Conservation (phyloP, 2,797 vertebrate species). For the Centroberyx gerrardi region DNA sequence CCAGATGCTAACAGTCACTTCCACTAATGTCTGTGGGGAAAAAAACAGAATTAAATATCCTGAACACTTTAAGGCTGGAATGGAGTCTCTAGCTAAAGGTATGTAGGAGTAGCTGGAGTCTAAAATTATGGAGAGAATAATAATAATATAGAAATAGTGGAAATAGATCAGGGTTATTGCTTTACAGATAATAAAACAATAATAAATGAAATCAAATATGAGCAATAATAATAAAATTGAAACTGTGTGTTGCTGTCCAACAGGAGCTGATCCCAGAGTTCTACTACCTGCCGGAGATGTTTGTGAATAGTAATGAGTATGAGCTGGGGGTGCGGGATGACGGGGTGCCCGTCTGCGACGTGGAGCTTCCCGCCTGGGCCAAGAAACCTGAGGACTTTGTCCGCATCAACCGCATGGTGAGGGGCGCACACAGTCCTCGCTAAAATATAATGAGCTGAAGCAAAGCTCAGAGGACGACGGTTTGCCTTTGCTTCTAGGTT, state of each 20-base stretch:
- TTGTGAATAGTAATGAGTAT: conserved; percentile 96
- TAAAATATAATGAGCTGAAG: not conserved
- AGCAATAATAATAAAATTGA: not conserved
- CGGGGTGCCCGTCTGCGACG: conserved; percentile 90
- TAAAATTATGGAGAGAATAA: too few species aligned
- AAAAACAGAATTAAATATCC: too few species aligned
- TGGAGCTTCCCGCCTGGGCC: conserved; percentile 96
- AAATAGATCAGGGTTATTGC: too few species aligned
- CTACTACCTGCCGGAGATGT: conserved; percentile 99
- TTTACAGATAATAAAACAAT: not conserved
- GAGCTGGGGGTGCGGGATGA: conserved; percentile 94
- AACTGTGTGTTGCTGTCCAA: not conserved
- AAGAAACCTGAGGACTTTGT: conserved; percentile 99
- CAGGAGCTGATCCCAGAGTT: conserved; percentile 98
- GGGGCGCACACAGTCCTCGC: conserved; percentile 35
- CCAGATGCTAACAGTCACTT: too few species aligned
- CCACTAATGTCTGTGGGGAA: too few species aligned
- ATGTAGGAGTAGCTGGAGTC: too few species aligned
- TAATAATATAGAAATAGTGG: too few species aligned
- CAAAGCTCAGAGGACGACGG: too few species aligned
- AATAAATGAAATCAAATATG: not conserved
- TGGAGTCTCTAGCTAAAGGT: too few species aligned
- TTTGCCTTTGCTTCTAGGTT: not conserved
- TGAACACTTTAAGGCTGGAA: too few species aligned
- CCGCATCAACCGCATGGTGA: conserved; percentile 98